Evolutionary conservation across 2,888 invertebrate species (phyloP).

Genomic region (Lysandra bellargus): DNA sequence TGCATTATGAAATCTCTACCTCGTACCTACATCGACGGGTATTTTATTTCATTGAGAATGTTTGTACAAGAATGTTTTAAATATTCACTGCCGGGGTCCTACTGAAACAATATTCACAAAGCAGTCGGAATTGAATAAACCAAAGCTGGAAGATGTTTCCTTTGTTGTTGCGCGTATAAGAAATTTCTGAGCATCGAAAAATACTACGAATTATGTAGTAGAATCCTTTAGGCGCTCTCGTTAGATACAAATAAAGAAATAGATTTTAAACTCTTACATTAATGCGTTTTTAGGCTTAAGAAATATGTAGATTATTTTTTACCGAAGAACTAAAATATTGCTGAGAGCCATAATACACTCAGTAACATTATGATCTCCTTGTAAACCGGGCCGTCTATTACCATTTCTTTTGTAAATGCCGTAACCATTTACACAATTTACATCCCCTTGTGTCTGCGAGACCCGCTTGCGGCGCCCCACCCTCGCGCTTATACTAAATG

Average conservation of each 20-base stretch:
- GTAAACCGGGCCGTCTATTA: conserved; percentile 11
- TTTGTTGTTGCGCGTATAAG: conserved; percentile 17
- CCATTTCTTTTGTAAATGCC: conserved; percentile 19
- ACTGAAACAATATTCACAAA: conserved; percentile 28
- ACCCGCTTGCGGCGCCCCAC: conserved; percentile 9
- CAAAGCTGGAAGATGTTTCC: conserved; percentile 7
- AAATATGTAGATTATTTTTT: not conserved
- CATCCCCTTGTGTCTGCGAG: conserved; percentile 17
- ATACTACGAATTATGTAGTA: not conserved
- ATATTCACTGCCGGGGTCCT: conserved; percentile 18
- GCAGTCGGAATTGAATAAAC: conserved; percentile 25
- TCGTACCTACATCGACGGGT: not conserved
- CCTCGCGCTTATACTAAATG: conserved; percentile 16
- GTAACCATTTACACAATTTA: conserved; percentile 21
- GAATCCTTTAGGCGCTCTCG: not conserved
- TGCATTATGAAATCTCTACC: not conserved
- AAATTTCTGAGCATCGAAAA: not conserved
- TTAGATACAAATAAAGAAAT: not conserved
- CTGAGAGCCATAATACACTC: not conserved
- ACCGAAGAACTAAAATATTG: not conserved
- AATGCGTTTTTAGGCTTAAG: not conserved
- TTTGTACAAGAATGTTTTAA: conserved; percentile 24
- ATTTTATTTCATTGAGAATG: conserved; percentile 16
- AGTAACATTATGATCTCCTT: conserved; percentile 12
- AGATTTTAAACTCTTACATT: not conserved